Evolutionary conservation across 2,113 vertebrate species (phyloP).

Genomic region (Pseudorectes ferrugineus): DNA sequence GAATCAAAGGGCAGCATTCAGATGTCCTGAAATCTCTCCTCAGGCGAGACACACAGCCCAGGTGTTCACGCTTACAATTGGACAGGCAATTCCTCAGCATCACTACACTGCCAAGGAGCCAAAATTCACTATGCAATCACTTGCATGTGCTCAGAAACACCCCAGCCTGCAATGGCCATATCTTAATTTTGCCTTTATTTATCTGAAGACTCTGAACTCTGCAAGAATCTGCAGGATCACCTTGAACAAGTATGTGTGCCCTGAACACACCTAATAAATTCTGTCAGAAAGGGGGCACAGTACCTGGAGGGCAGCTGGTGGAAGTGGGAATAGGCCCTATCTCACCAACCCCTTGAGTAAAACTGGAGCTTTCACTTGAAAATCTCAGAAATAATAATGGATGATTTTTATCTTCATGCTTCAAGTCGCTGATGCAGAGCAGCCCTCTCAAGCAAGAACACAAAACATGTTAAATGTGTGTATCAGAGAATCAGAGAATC

Average conservation of each 20-base stretch:
- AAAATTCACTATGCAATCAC: not conserved
- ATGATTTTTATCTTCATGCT: not conserved
- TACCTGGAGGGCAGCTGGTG: not conserved
- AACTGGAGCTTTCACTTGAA: not conserved
- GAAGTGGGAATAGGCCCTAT: not conserved
- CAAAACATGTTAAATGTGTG: not conserved
- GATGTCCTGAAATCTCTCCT: not conserved
- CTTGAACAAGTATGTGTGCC: not conserved
- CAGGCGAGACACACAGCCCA: not conserved
- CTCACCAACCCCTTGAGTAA: not conserved
- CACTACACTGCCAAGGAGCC: not conserved
- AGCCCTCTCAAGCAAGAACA: not conserved
- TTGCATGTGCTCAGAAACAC: not conserved
- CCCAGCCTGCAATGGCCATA: not conserved
- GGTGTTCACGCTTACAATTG: not conserved
- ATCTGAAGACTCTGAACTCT: not conserved
- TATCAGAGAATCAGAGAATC: not conserved
- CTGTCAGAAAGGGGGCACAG: not conserved
- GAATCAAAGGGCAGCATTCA: not conserved
- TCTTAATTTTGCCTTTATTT: not conserved
- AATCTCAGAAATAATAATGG: not conserved
- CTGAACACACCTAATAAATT: not conserved
- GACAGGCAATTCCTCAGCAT: not conserved
- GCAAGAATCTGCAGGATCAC: not conserved
- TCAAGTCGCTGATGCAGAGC: not conserved